Base-by-base conservation (phyloP, 2,113 vertebrate species). In the Dipodomys spectabilis region DNA sequence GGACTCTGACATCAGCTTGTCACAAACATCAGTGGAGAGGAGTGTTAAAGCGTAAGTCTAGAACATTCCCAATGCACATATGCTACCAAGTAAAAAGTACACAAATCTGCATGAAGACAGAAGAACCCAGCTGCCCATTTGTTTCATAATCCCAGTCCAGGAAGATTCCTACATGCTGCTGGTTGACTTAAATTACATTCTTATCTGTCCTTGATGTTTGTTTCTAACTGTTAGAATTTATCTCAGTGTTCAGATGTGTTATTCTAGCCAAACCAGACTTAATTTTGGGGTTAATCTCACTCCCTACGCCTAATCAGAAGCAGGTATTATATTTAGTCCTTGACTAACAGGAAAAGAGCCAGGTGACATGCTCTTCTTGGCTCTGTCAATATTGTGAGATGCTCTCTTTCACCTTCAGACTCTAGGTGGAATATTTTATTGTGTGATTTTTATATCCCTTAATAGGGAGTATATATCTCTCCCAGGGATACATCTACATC, bases 161-260 rank as follows among this genome's bases (percentile, higher is more conserved):
- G 39, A 68, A 88, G 90, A 79, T 6, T 62, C 77, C 65, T 84
- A 30, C 25, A 25, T 53, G 73, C 69, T 68, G 73, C 39, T 65
- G 28, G 94, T 84, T 44, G n/a, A 82, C 75, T 88, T 82, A 74
- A 62, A 69, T 93, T 69, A 77, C 5, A 45, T 82, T 71, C 82
- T 78, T 67, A 82, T 82, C 65, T 73, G 72, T 74, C 69, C 86
- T 95, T 93, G 92, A 75, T 68, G 45, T 95, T 95, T 87, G 53
- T 96, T 95, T 82, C 85, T 67, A 75, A 82, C 67, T 67, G 71
- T 27, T 77, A 92, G 95, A 85, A 71, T 82, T 79, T 94, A 88
- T 90, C 84, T 92, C 90, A 82, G 79, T 88, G 71, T 65, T 95
- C 87, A 95, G 93, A 93, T 75, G 79, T 67, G 75, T 53, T 80